Evolutionary conservation across 35 echinoderm and acorn worm species (phyloP).

Genomic region (Lytechinus pictus): DNA sequence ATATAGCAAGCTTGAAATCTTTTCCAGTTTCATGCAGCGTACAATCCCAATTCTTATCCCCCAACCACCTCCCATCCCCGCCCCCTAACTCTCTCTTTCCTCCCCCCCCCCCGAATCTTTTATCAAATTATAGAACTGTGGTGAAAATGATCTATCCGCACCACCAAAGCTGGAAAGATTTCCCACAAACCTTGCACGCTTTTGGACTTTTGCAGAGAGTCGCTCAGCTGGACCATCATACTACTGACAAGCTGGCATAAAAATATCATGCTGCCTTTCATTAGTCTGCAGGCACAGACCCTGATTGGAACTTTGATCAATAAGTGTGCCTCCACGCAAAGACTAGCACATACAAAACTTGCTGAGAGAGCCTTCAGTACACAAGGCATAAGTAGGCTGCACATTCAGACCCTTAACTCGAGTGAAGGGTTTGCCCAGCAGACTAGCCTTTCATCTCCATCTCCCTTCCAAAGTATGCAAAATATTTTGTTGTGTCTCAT

Average conservation of each 20-base stretch:
- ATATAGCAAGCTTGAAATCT: too few relatives aligned
- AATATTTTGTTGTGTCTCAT: neutral
- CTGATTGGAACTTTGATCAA: too few relatives aligned
- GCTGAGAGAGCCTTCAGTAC: too few relatives aligned
- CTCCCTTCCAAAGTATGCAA: neutral
- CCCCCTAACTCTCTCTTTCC: neutral
- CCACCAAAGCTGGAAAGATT: neutral
- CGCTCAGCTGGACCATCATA: neutral
- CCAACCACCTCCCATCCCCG: neutral
- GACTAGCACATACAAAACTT: too few relatives aligned
- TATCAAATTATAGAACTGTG: neutral
- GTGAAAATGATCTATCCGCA: neutral
- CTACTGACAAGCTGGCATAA: neutral
- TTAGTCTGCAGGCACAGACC: too few relatives aligned
- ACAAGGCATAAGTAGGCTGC: too few relatives aligned
- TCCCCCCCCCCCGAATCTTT: neutral
- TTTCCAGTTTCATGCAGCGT: too few relatives aligned
- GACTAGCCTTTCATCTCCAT: neutral
- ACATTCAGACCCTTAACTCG: too few relatives aligned
- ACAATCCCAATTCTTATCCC: too few relatives aligned
- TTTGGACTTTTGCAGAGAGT: neutral
- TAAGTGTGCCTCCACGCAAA: too few relatives aligned
- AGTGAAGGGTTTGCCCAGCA: too few relatives aligned
- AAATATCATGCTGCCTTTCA: neutral
- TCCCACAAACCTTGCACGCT: neutral